A percentile compares a stretch with the other conserved stretches of the same genome.
Evolutionary conservation across 2,797 vertebrate genomes (phyloP).

Genomic region (Benthosema pterotum): DNA sequence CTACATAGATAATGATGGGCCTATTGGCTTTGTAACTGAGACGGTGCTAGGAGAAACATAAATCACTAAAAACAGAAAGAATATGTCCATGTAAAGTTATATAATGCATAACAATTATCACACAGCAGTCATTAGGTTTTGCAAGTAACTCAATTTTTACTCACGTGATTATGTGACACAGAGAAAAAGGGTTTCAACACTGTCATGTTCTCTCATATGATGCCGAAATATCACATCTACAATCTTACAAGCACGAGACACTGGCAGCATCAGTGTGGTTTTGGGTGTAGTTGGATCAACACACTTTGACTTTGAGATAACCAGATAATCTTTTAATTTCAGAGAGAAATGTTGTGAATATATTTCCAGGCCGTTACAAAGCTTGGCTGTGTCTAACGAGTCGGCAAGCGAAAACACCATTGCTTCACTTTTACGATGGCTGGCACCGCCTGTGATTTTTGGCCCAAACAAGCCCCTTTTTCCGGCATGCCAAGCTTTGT

Average conservation of each 20-base stretch:
- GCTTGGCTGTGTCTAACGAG: slow-evolving; percentile 19
- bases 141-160: too few species aligned
- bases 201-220: too few species aligned
- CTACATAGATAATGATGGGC: slow-evolving; percentile 55
- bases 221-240: too few species aligned
- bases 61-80: slow-evolving; percentile 63
- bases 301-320: slow-evolving; percentile 28
- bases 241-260: too few species aligned
- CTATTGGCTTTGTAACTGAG: slow-evolving; percentile 35
- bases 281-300: too few species aligned
- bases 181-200: too few species aligned
- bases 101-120: neutral
- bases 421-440: slow-evolving; percentile 14
- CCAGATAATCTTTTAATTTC: slow-evolving; percentile 33
- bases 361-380: neutral
- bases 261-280: too few species aligned
- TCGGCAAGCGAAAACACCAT: slow-evolving; percentile 26
- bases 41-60: slow-evolving; percentile 39
- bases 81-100: slow-evolving; percentile 25
- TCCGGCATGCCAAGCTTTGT: slow-evolving; percentile 10
- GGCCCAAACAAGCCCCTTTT: slow-evolving; percentile 43
- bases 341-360: slow-evolving; percentile 29
- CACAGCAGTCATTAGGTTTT: too few species aligned
- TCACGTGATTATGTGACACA: too few species aligned
- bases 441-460: slow-evolving; percentile 40